phyloP scores from a whole-genome alignment of 2,888 invertebrate genomes.

The Cerastoderma edule region DNA sequence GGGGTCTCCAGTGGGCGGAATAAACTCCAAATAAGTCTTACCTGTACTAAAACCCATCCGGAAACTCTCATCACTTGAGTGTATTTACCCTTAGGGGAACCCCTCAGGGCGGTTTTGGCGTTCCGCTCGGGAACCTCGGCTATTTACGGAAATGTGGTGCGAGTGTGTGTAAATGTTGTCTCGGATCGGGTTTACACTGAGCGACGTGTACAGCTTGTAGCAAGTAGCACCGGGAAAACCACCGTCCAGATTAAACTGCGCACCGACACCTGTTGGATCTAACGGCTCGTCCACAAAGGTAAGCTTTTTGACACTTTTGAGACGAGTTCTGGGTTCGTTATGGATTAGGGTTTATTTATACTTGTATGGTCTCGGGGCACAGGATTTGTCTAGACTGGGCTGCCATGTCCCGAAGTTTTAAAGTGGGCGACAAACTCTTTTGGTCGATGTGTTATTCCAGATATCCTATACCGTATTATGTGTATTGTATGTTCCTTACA shows the following conservation, averaged over 20 bases:
- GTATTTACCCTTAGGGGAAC: constrained; percentile 6
- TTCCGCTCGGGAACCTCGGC: constrained; percentile 58
- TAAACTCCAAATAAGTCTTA: neutral
- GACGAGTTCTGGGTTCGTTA: neutral
- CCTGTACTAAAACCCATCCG: constrained; percentile 2
- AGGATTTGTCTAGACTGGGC: no score
- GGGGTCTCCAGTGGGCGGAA: neutral
- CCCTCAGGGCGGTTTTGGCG: constrained; percentile 36
- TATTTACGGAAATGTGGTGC: constrained; percentile 35
- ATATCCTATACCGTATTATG: no score
- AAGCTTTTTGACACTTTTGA: neutral
- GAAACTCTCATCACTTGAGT: no score
- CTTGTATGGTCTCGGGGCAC: no score
- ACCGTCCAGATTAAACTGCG: neutral
- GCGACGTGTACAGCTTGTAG: constrained; percentile 22
- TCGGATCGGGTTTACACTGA: constrained; percentile 26
- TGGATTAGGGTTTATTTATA: neutral
- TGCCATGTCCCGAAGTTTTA: no score
- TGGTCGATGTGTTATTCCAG: no score
- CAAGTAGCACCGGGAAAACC: constrained; percentile 19
- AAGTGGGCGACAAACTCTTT: no score
- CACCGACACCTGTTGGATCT: constrained; percentile 24
- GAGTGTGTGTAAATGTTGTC: constrained; percentile 36
- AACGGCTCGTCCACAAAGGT: neutral
- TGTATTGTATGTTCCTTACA: no score